phyloP scores from a whole-genome alignment of 35 echinoderm and acorn worm genomes.

The Holothuria glaberrima region DNA sequence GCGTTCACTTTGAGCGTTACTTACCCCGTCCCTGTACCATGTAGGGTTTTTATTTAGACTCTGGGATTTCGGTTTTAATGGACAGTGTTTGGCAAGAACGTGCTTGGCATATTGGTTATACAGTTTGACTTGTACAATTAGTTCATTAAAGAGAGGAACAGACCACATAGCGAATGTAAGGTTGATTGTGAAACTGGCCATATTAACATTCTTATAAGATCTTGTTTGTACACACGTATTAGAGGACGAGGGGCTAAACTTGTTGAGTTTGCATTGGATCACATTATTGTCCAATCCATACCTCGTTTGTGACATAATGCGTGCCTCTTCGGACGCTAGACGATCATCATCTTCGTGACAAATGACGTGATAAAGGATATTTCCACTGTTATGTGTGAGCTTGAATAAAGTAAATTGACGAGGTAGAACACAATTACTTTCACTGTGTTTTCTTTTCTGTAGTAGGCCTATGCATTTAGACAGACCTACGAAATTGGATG shows the following conservation, averaged over 20 bases:
- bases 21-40: neutral
- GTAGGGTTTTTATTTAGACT: neutral
- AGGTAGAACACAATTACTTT: no score
- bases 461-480: no score
- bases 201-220: neutral
- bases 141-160: neutral
- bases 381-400: neutral
- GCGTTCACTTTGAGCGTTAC: neutral
- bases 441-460: no score
- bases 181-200: neutral
- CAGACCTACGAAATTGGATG: no score
- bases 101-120: neutral
- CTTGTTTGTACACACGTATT: neutral
- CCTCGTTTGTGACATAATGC: neutral
- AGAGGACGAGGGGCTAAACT: no score
- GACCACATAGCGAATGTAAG: neutral
- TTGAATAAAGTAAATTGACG: no score
- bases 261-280: no score
- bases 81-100: constrained; percentile 14
- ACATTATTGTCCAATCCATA: no score
- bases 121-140: neutral
- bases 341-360: neutral
- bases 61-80: neutral
- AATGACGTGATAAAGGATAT: constrained; percentile 25
- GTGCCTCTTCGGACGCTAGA: neutral